phyloP scores from a whole-genome alignment of 1,140 invertebrate genomes.

The Cotesia vestalis region DNA sequence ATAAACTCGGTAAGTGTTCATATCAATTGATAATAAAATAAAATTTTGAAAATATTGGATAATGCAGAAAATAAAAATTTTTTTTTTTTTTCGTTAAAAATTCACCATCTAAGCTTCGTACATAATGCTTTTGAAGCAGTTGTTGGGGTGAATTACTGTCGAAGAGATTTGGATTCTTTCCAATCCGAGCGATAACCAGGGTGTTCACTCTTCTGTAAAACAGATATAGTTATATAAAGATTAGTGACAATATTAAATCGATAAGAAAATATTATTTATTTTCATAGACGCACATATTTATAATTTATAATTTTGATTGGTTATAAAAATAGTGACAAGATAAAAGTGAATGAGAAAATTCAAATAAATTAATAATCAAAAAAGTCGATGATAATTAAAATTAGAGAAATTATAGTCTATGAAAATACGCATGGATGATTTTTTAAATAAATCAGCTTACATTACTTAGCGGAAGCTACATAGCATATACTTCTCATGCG shows the following conservation, averaged over 20 bases:
- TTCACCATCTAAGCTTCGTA: background rate
- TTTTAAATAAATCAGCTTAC: too few relatives aligned
- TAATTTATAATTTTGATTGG: too few relatives aligned
- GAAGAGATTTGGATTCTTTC: constrained; percentile 49
- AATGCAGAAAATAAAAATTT: background rate
- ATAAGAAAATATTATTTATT: too few relatives aligned
- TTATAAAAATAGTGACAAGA: too few relatives aligned
- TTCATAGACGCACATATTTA: too few relatives aligned
- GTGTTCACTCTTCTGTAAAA: constrained; percentile 35
- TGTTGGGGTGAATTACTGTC: constrained; percentile 53
- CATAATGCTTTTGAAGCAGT: constrained; percentile 16
- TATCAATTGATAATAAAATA: background rate
- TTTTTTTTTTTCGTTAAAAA: background rate
- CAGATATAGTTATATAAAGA: constrained; percentile 27
- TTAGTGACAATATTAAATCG: too few relatives aligned
- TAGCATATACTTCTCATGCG: constrained; percentile 27
- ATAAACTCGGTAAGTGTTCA: constrained; percentile 74
- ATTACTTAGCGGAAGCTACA: background rate
- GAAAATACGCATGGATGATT: background rate
- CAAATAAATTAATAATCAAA: too few relatives aligned
- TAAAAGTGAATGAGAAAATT: background rate
- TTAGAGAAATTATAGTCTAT: background rate
- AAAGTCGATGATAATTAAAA: too few relatives aligned
- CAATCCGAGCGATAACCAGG: constrained; percentile 54
- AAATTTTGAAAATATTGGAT: background rate